phyloP scores from a whole-genome alignment of 1,140 invertebrate genomes.

The Teleopsis dalmanni region DNA sequence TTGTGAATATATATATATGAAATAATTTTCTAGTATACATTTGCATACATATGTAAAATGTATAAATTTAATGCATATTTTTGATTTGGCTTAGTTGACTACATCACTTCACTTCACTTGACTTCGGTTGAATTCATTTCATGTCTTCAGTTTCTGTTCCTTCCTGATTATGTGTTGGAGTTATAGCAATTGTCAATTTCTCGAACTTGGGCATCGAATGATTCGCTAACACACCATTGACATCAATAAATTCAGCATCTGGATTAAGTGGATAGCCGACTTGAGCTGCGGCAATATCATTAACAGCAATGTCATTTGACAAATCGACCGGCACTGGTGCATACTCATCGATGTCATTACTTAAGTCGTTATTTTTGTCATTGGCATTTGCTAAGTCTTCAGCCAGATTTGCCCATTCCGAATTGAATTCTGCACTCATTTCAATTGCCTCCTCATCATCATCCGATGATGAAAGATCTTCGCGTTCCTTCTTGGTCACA shows the following conservation, averaged over 20 bases:
- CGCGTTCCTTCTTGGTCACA: constrained; percentile 8
- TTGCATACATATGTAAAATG: too few relatives aligned
- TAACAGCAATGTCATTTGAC: constrained; percentile 43
- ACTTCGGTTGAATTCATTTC: too few relatives aligned
- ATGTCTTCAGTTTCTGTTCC: too few relatives aligned
- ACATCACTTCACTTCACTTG: too few relatives aligned
- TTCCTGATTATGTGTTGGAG: neutral
- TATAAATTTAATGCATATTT: too few relatives aligned
- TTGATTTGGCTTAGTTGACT: too few relatives aligned
- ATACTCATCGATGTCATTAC: constrained; percentile 33
- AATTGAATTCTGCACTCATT: constrained; percentile 35
- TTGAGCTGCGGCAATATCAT: constrained; percentile 28
- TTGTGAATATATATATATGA: too few relatives aligned
- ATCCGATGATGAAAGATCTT: constrained; percentile 28
- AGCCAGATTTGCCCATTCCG: constrained; percentile 22
- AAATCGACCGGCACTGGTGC: constrained; percentile 34
- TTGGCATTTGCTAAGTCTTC: constrained; percentile 6
- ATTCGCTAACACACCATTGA: constrained; percentile 3
- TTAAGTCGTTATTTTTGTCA: constrained; percentile 27
- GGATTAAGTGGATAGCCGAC: constrained; percentile 32
- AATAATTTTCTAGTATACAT: too few relatives aligned
- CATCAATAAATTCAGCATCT: constrained; percentile 39
- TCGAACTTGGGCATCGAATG: constrained; percentile 29
- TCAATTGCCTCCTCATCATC: constrained; percentile 27
- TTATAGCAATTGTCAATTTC: constrained; percentile 26